Conservation (phyloP, 2,113 vertebrate species). For the Ptychochromis oligacanthus region DNA sequence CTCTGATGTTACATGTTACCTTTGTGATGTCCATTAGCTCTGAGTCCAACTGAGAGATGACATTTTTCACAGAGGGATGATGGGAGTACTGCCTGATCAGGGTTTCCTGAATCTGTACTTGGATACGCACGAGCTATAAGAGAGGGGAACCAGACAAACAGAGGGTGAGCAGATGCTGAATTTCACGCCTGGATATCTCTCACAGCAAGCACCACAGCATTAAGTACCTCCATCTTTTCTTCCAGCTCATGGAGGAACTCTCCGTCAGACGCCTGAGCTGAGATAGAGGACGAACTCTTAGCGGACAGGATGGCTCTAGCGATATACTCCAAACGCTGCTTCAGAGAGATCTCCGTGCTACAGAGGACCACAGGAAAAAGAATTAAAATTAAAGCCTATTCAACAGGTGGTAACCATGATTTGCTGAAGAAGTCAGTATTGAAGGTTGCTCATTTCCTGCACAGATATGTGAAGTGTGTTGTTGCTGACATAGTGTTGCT, state of each 20-base stretch:
- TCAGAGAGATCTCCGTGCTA: conserved; percentile 95
- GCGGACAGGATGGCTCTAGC: conserved; percentile 96
- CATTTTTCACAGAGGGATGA: conserved; percentile 92
- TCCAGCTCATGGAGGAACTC: conserved; percentile 97
- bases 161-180: neutral
- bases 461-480: neutral
- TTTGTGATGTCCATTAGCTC: conserved; percentile 98
- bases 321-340: conserved; percentile 94
- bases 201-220: neutral
- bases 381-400: no score
- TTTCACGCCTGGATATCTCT: neutral
- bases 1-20: conserved; percentile 71
- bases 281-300: conserved; percentile 93
- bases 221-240: conserved; percentile 95
- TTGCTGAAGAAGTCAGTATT: neutral
- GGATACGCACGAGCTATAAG: conserved; percentile 92
- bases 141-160: neutral
- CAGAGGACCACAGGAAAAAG: neutral
- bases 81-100: conserved; percentile 89
- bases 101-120: conserved; percentile 96
- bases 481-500: neutral
- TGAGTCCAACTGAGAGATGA: conserved; percentile 90
- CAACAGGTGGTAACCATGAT: no score
- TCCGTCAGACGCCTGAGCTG: conserved; percentile 90
- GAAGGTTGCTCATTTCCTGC: neutral